A percentile compares a stretch with the other conserved stretches of the same genome.
Conservation (phyloP, 2,113 vertebrate genomes). For the Ammodytes dubius region DNA sequence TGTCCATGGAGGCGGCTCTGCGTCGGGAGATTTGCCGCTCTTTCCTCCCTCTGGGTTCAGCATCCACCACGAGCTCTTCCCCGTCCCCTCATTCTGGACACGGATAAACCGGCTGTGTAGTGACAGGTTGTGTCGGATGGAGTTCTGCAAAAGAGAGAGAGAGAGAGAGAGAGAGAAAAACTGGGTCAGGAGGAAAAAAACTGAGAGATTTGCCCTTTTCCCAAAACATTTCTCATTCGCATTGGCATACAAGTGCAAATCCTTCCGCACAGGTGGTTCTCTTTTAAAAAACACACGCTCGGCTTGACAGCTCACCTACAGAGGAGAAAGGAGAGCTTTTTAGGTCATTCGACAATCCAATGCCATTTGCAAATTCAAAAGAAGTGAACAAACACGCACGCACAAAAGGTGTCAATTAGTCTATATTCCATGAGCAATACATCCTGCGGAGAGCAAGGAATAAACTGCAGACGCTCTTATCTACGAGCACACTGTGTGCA, state of each 20-base stretch:
- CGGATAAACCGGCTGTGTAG: slow-evolving; percentile 97
- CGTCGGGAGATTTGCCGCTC: slow-evolving; percentile 97
- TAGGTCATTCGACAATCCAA: slow-evolving; percentile 61
- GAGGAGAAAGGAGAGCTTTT: slow-evolving; percentile 51
- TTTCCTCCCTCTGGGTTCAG: slow-evolving; percentile 98
- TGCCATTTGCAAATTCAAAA: slow-evolving; percentile 41
- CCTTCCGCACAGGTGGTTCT: slow-evolving; percentile 72
- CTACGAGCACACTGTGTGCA: slow-evolving; percentile 43
- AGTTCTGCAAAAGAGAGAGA: slow-evolving; percentile 89
- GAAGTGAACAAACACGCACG: slow-evolving; percentile 26
- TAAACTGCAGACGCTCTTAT: slow-evolving; percentile 51
- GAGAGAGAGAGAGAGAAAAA: not conserved
- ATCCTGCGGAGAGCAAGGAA: slow-evolving; percentile 33
- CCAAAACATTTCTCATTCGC: slow-evolving; percentile 57
- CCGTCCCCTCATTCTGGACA: slow-evolving; percentile 98
- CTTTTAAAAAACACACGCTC: slow-evolving; percentile 46
- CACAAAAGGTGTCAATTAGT: slow-evolving; percentile 36
- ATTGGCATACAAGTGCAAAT: slow-evolving; percentile 76
- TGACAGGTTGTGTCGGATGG: slow-evolving; percentile 97
- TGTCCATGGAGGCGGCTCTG: slow-evolving; percentile 97
- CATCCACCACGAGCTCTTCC: slow-evolving; percentile 99
- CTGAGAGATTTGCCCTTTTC: slow-evolving; percentile 69
- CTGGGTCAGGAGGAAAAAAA: slow-evolving; percentile 48
- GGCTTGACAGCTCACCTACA: slow-evolving; percentile 40
- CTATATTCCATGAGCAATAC: slow-evolving; percentile 51